These are phyloP conservation scores for Austrofundulus limnaeus DNA, from an alignment of 2,113 vertebrate genomes.

Conservation along the genomic window DNA sequence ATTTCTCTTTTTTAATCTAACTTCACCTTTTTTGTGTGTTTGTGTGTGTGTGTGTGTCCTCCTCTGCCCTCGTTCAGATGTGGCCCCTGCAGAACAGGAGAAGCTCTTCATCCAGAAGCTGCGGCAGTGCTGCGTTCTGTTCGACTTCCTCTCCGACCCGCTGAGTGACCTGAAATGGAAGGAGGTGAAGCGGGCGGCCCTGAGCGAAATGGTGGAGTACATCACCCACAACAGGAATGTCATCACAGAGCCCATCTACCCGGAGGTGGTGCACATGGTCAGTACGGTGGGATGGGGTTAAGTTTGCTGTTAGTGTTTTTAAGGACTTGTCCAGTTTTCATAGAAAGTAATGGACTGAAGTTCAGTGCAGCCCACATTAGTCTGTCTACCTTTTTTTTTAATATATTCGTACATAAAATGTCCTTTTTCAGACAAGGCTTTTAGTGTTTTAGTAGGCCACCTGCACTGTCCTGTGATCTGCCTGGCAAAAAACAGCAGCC, in stretches of 20 bases:
- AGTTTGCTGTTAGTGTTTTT: conserved; percentile 11
- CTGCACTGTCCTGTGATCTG: conserved; percentile 71
- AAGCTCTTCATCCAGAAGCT: conserved; percentile 98
- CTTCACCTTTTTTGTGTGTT: neutral
- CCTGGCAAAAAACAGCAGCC: conserved; percentile 50
- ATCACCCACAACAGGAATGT: conserved; percentile 96
- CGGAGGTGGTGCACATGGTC: conserved; percentile 98
- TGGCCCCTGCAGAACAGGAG: conserved; percentile 94
- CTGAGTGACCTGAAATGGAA: conserved; percentile 99
- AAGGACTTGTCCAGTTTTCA: neutral
- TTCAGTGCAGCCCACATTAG: neutral
- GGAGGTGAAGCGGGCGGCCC: conserved; percentile 94
- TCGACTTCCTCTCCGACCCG: conserved; percentile 97
- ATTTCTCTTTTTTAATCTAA: neutral
- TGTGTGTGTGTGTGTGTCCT: too few species aligned
- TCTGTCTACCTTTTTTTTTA: conserved; percentile 56
- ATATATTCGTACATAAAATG: conserved; percentile 2
- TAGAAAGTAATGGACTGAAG: conserved; percentile 15
- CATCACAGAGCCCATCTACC: conserved; percentile 97
- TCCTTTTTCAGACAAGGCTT: conserved; percentile 52
- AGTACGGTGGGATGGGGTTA: conserved; percentile 65
- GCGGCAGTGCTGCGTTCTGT: conserved; percentile 96
- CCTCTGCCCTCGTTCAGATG: conserved; percentile 80
- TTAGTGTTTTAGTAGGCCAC: conserved; percentile 61
- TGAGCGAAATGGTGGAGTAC: conserved; percentile 98